Conservation (phyloP, 2,888 invertebrate genomes). For the Liopterus haemorrhoidalis region DNA sequence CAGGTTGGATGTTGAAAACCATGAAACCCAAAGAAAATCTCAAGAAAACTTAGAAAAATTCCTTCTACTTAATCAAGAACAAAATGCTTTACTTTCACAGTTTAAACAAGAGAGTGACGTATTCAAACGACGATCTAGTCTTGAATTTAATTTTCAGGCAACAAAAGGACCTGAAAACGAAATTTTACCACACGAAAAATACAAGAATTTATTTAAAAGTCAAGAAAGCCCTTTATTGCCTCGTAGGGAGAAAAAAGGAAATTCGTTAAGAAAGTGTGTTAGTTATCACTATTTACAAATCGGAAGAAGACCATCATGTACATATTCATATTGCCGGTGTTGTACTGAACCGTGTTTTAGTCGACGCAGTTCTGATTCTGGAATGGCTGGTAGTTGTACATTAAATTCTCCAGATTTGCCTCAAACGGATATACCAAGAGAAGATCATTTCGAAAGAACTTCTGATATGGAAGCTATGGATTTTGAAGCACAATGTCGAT, state of each 20-base stretch:
- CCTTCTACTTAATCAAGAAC: too few species aligned
- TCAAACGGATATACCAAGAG: slow-evolving; percentile 29
- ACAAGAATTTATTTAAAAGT: slow-evolving; percentile 16
- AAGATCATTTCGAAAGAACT: slow-evolving; percentile 16
- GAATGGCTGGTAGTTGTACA: slow-evolving; percentile 77
- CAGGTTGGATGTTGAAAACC: too few species aligned
- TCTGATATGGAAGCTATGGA: slow-evolving; percentile 47
- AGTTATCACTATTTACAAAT: slow-evolving; percentile 48
- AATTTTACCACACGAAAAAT: slow-evolving; percentile 29
- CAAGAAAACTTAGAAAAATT: too few species aligned
- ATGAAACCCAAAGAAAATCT: too few species aligned
- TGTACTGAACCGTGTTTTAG: slow-evolving; percentile 52
- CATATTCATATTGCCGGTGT: slow-evolving; percentile 31
- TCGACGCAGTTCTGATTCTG: slow-evolving; percentile 74
- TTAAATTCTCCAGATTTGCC: slow-evolving; percentile 65
- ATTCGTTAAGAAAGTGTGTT: slow-evolving; percentile 46
- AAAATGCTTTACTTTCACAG: too few species aligned
- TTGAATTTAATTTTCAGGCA: slow-evolving; percentile 40
- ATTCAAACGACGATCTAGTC: slow-evolving; percentile 38
- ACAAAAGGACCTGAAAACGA: too few species aligned
- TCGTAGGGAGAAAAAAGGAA: slow-evolving; percentile 15
- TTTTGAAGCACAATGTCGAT: slow-evolving; percentile 65
- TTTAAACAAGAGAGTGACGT: too few species aligned
- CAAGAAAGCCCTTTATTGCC: slow-evolving; percentile 13
- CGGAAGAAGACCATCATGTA: slow-evolving; percentile 24